Evolutionary conservation across 2,888 invertebrate species (phyloP).

Genomic region (Phortica okadai): DNA sequence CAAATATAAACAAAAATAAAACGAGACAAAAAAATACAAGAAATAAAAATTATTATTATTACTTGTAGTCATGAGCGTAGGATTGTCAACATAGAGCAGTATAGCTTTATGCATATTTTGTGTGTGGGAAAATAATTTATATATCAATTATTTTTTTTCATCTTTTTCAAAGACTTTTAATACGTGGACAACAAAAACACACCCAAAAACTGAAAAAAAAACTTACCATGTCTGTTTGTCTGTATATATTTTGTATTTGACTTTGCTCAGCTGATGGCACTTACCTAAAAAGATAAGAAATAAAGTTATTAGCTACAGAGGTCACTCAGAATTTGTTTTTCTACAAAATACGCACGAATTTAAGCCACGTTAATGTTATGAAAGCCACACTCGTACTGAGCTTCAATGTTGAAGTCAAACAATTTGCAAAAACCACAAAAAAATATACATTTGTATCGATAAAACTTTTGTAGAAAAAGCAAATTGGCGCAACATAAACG

Average conservation of each 20-base stretch:
- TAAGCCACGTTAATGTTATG: neutral
- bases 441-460: slow-evolving; percentile 6
- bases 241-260: neutral
- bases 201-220: neutral
- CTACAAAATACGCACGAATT: neutral
- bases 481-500: slow-evolving; percentile 5
- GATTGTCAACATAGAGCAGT: neutral
- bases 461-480: slow-evolving; percentile 8
- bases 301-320: neutral
- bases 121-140: slow-evolving; percentile 27
- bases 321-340: neutral
- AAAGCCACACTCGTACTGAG: slow-evolving; percentile 14
- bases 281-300: slow-evolving; percentile 30
- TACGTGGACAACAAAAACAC: slow-evolving; percentile 1
- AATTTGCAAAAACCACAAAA: slow-evolving; percentile 1
- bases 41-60: slow-evolving; percentile 1
- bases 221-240: slow-evolving; percentile 27
- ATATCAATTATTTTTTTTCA: neutral
- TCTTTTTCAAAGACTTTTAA: neutral
- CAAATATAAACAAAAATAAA: neutral
- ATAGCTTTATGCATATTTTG: neutral
- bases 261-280: neutral
- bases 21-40: slow-evolving; percentile 5
- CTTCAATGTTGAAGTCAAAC: neutral
- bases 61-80: slow-evolving; percentile 23